Evolutionary conservation across 2,888 invertebrate genomes (phyloP).

Genomic region (Scaptomyza polygonia): DNA sequence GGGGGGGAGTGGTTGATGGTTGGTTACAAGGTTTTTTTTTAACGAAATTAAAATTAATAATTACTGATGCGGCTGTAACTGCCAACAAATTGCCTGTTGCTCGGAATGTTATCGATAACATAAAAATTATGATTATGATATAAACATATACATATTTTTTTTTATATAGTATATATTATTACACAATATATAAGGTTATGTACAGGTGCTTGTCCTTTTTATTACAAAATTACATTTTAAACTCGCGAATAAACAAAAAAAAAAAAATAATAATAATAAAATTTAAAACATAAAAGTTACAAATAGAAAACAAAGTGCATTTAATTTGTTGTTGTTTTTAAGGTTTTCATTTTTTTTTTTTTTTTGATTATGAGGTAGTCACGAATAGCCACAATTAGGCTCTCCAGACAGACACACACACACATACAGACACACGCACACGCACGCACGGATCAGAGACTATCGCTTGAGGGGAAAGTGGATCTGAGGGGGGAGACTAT

Average conservation of each 20-base stretch:
- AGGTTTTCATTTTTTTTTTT: conserved; percentile 30
- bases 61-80: conserved; percentile 81
- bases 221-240: conserved; percentile 24
- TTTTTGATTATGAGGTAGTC: conserved; percentile 73
- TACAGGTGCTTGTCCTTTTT: conserved; percentile 42
- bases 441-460: conserved; percentile 10
- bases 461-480: neutral
- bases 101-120: conserved; percentile 71
- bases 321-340: conserved; percentile 24
- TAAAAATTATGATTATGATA: conserved; percentile 44
- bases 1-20: no score
- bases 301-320: conserved; percentile 46
- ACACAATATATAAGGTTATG: conserved; percentile 64
- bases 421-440: conserved; percentile 14
- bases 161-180: conserved; percentile 36
- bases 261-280: neutral
- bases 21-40: neutral
- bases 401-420: conserved; percentile 34
- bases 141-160: conserved; percentile 48
- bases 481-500: conserved; percentile 6
- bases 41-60: conserved; percentile 79
- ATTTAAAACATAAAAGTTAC: neutral
- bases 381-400: conserved; percentile 69
- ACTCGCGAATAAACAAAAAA: conserved; percentile 18
- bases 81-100: conserved; percentile 65